These are phyloP conservation scores for Pediacus dermestoides DNA, from an alignment of 2,888 invertebrate genomes.

Conservation along the genomic window DNA sequence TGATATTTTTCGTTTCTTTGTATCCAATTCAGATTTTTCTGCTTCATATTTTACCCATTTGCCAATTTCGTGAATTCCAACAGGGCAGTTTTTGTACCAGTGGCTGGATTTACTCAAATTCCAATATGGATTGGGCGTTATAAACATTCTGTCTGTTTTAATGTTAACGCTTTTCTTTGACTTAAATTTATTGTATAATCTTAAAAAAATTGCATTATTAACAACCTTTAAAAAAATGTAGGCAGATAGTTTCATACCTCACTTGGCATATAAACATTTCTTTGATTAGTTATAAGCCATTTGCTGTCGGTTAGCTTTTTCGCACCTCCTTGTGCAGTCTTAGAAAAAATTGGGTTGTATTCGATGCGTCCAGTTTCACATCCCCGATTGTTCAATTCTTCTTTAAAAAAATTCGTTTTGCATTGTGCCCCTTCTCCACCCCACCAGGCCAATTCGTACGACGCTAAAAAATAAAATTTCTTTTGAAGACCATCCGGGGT, in stretches of 20 bases:
- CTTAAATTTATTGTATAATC: neutral
- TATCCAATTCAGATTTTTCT: neutral
- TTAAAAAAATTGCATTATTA: no score
- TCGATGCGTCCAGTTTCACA: constrained; percentile 17
- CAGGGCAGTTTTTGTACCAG: constrained; percentile 12
- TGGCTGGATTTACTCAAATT: neutral
- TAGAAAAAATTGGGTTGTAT: constrained; percentile 25
- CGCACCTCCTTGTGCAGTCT: constrained; percentile 21
- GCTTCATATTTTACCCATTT: constrained; percentile 14
- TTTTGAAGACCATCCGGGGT: constrained; percentile 14
- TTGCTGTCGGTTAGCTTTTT: constrained; percentile 19
- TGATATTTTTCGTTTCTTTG: constrained; percentile 11
- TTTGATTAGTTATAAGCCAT: constrained; percentile 20
- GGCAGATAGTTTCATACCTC: no score
- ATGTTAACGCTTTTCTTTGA: constrained; percentile 6
- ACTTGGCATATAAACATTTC: constrained; percentile 16
- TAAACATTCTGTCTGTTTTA: constrained; percentile 19
- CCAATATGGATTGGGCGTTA: constrained; percentile 21
- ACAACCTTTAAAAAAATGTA: no score
- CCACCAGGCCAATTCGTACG: constrained; percentile 20
- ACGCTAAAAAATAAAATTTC: constrained; percentile 19
- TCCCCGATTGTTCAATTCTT: constrained; percentile 15
- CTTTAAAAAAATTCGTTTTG: constrained; percentile 11
- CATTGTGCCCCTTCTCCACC: constrained; percentile 18
- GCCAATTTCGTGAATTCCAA: constrained; percentile 9